Evolutionary conservation across 2,797 vertebrate species (phyloP).

Genomic region (Thamnophis elegans): DNA sequence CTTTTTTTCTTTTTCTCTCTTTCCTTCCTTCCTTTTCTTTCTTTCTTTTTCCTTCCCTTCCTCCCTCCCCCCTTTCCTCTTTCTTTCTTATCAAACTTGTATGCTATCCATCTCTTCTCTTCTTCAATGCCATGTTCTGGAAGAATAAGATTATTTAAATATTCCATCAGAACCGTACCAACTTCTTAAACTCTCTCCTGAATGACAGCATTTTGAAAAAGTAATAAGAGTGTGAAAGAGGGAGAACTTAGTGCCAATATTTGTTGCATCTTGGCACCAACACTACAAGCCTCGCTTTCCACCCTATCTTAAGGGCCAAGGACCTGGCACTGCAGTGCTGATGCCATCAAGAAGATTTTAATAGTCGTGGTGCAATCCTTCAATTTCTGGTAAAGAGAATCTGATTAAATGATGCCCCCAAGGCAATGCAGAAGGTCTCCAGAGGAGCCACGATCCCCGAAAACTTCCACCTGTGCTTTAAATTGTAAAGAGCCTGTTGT

Average conservation of each 20-base stretch:
- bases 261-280: background rate
- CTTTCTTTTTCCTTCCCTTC: no score
- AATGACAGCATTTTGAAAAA: background rate
- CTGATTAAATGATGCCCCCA: slow-evolving; percentile 51
- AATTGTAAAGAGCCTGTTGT: slow-evolving; percentile 51
- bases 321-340: slow-evolving; percentile 26
- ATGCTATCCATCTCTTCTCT: background rate
- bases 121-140: background rate
- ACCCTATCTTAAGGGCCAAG: background rate
- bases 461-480: slow-evolving; percentile 52
- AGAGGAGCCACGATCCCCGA: slow-evolving; percentile 8
- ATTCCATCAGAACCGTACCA: background rate
- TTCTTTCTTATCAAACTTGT: background rate
- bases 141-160: background rate
- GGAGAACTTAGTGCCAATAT: background rate
- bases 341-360: slow-evolving; percentile 29
- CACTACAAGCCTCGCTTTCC: background rate
- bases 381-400: background rate
- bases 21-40: background rate
- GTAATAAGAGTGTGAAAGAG: background rate
- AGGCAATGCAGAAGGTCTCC: slow-evolving; percentile 52
- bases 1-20: rapidly evolving
- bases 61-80: no score
- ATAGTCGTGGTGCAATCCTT: background rate
- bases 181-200: background rate